Percentiles rank a stretch among this genome's conserved stretches.
Conservation (phyloP, 2,888 invertebrate species). For the Clitarchus hookeri region DNA sequence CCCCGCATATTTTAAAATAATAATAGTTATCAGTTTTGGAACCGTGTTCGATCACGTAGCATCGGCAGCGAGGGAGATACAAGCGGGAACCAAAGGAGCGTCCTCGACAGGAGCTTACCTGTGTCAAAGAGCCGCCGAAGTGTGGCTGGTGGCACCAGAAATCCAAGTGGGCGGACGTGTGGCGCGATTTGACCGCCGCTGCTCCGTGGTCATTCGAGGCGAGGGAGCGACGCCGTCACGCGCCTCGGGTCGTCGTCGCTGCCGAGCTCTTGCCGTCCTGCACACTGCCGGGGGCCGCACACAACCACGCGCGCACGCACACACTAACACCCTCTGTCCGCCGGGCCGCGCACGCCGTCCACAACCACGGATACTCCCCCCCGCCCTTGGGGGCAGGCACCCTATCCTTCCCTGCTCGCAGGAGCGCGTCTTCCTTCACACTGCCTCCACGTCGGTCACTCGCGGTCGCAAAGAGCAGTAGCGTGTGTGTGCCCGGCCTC, state of each 20-base stretch:
- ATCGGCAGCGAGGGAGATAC: too few species aligned
- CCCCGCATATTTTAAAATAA: too few species aligned
- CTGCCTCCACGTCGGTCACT: neutral
- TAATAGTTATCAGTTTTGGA: too few species aligned
- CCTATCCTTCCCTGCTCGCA: neutral
- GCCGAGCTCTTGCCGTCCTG: neutral
- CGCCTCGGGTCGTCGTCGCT: neutral
- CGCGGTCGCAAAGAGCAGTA: neutral
- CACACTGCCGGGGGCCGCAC: neutral
- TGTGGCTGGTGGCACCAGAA: neutral
- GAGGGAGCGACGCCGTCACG: neutral
- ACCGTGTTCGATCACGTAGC: too few species aligned
- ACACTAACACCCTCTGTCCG: neutral
- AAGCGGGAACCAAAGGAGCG: neutral
- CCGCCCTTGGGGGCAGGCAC: neutral
- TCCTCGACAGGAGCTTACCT: neutral
- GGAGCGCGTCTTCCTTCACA: neutral
- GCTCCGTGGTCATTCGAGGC: neutral
- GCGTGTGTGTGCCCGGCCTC: conserved; percentile 30
- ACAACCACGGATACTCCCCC: neutral
- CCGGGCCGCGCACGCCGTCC: neutral
- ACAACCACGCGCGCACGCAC: neutral
- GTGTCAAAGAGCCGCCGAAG: neutral
- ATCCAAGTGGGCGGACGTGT: neutral
- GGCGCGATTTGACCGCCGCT: too few species aligned